A percentile compares a stretch with the other conserved stretches of the same genome.
phyloP scores from a whole-genome alignment of 2,113 vertebrate species.

The Otocyon megalotis region DNA sequence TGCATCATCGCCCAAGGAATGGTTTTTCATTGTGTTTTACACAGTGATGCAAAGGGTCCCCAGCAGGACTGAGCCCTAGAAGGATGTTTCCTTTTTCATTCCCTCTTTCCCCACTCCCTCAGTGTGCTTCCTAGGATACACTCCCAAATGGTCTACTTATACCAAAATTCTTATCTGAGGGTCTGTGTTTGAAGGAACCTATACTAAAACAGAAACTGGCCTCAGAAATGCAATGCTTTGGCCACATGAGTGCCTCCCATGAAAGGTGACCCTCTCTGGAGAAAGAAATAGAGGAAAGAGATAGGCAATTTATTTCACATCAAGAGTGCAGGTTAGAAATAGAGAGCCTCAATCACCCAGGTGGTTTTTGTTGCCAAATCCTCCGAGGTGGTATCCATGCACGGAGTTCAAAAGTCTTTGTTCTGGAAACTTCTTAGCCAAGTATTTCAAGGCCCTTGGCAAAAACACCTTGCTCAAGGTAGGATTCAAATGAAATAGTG shows the following conservation, averaged over 20 bases:
- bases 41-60: background rate
- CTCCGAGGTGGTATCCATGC: background rate
- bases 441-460: background rate
- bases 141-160: background rate
- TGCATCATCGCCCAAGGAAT: background rate
- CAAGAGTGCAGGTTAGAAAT: background rate
- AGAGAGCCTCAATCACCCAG: background rate
- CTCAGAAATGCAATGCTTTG: conserved; percentile 14
- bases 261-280: background rate
- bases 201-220: background rate
- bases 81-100: background rate
- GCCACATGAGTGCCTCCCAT: background rate
- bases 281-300: background rate
- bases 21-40: background rate
- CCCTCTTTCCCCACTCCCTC: background rate
- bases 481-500: background rate
- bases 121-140: background rate
- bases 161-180: background rate
- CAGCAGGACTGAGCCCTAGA: background rate
- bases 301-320: background rate
- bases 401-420: conserved; percentile 43
- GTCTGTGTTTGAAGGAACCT: background rate
- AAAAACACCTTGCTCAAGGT: conserved; percentile 64
- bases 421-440: conserved; percentile 47
- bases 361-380: background rate